These are phyloP conservation scores for Cheilosia pagana DNA, from an alignment of 2,888 invertebrate species.

Conservation along the genomic window DNA sequence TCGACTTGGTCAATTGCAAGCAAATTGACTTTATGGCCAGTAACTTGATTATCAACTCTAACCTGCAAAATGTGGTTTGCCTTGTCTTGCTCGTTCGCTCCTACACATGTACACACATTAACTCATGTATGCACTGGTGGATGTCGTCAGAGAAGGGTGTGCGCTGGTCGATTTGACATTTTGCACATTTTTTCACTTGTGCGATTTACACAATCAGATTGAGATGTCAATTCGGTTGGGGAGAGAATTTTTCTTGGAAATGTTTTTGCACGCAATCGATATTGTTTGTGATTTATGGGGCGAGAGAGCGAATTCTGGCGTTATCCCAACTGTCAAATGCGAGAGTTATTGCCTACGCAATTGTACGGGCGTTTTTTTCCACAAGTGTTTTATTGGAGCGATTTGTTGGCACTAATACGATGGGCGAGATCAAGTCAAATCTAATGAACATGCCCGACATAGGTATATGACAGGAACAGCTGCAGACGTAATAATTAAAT, in stretches of 20 bases:
- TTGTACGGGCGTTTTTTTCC: background rate
- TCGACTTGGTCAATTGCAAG: conserved; percentile 48
- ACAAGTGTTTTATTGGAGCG: conserved; percentile 10
- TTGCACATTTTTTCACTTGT: conserved; percentile 34
- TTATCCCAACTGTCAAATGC: conserved; percentile 30
- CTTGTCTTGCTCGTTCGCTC: conserved; percentile 43
- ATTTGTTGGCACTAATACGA: conserved; percentile 41
- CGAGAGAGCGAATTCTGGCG: conserved; percentile 29
- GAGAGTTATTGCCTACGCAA: conserved; percentile 49
- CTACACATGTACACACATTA: no score
- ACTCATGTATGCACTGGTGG: background rate
- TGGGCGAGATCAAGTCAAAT: conserved; percentile 40
- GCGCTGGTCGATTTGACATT: conserved; percentile 18
- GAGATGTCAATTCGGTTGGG: background rate
- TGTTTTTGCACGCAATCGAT: conserved; percentile 36
- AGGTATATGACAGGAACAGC: conserved; percentile 48
- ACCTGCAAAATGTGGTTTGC: conserved; percentile 52
- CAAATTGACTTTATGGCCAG: conserved; percentile 43
- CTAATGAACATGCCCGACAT: conserved; percentile 54
- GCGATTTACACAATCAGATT: conserved; percentile 25
- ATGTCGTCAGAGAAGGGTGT: conserved; percentile 9
- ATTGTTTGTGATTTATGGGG: conserved; percentile 48
- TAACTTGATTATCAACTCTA: conserved; percentile 58
- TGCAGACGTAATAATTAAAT: conserved; percentile 31
- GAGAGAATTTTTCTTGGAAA: conserved; percentile 19